phyloP scores from a whole-genome alignment of 2,888 invertebrate species.

The Clunio marinus region DNA sequence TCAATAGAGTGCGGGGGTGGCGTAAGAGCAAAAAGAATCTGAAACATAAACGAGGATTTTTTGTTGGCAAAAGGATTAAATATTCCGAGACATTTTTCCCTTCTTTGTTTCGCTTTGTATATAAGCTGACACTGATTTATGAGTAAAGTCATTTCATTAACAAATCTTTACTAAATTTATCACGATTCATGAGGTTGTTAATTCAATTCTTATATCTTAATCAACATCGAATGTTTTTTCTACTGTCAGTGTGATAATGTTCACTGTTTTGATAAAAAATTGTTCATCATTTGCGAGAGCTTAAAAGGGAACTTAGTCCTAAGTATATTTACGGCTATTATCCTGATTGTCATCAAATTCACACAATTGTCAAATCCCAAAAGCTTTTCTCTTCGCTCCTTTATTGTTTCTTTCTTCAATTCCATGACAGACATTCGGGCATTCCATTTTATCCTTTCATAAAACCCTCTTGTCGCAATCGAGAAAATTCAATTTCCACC shows the following conservation, averaged over 20 bases:
- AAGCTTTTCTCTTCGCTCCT: background rate
- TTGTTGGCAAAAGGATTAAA: conserved; percentile 4
- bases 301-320: background rate
- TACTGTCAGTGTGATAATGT: too few relatives aligned
- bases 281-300: background rate
- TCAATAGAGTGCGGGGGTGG: background rate
- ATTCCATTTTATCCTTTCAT: conserved; percentile 1
- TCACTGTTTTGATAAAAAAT: background rate
- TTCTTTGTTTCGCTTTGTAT: background rate
- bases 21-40: background rate
- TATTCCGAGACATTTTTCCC: background rate
- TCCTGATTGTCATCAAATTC: conserved; percentile 33
- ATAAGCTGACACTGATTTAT: conserved; percentile 34
- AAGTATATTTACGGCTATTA: conserved; percentile 14
- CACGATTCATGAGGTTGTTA: background rate
- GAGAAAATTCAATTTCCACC: conserved; percentile 35
- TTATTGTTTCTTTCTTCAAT: background rate
- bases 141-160: background rate
- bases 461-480: background rate
- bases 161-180: conserved; percentile 1
- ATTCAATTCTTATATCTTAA: conserved; percentile 22
- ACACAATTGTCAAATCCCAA: conserved; percentile 35
- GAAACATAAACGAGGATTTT: background rate
- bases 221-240: conserved; percentile 12
- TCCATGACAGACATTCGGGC: background rate